phyloP scores from a whole-genome alignment of 2,797 vertebrate genomes.

The Falco peregrinus region DNA sequence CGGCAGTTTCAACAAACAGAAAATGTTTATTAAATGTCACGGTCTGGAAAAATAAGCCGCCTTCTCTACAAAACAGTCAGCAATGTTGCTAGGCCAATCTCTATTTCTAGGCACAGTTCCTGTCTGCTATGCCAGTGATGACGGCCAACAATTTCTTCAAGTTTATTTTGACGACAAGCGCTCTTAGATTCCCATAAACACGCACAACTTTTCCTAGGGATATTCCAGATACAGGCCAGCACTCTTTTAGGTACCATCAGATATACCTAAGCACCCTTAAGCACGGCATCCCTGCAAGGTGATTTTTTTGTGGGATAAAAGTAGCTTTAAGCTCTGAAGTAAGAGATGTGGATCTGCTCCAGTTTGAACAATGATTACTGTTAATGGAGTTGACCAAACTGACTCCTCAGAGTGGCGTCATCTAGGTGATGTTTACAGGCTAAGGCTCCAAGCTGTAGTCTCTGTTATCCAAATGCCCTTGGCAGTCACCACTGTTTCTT shows the following conservation, averaged over 20 bases:
- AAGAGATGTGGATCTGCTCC: neutral
- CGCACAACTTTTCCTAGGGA: fast-evolving
- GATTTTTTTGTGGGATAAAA: neutral
- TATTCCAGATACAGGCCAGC: neutral
- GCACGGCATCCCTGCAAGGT: neutral
- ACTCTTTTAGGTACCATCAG: neutral
- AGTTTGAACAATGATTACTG: neutral
- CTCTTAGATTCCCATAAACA: neutral
- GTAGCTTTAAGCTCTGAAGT: neutral
- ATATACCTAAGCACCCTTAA: neutral
- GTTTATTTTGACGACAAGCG: neutral
- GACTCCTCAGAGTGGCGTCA: neutral
- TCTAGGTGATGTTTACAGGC: neutral
- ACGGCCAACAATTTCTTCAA: neutral
- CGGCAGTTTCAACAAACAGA: neutral
- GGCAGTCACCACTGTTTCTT: neutral
- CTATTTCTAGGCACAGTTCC: conserved; percentile 34
- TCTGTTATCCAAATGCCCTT: neutral
- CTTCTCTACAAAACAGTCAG: neutral
- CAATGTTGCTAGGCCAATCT: neutral
- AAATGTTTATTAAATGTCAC: neutral
- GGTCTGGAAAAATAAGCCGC: neutral
- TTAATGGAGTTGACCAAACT: neutral
- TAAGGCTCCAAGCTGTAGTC: neutral
- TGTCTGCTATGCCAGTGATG: neutral